A percentile compares a stretch with the other conserved stretches of the same genome.
phyloP scores from a whole-genome alignment of 2,113 vertebrate genomes.

The Aptenodytes patagonicus region DNA sequence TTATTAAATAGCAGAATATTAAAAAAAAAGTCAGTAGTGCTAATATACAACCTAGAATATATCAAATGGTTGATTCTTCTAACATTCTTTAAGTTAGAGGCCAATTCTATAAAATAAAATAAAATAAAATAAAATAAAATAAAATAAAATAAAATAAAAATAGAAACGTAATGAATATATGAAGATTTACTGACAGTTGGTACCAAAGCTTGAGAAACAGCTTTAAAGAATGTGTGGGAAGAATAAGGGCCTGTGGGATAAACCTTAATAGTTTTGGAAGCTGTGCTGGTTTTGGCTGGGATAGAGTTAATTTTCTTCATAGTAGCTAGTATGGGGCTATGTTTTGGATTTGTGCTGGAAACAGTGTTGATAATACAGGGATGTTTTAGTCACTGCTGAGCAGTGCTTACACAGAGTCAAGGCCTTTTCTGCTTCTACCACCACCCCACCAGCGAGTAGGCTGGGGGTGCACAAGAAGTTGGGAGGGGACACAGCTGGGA shows the following conservation, averaged over 20 bases:
- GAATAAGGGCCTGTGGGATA: background rate
- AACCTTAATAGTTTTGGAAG: background rate
- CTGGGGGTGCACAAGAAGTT: no score
- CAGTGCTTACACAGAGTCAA: no score
- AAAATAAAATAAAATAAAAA: background rate
- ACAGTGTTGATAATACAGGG: no score
- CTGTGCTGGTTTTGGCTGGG: no score
- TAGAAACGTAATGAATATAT: background rate
- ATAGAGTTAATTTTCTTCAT: no score
- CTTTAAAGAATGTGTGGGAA: background rate
- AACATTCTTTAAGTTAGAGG: background rate
- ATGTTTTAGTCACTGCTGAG: no score
- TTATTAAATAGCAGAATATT: background rate
- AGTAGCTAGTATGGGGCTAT: no score
- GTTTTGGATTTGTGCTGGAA: no score
- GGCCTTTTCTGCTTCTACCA: no score
- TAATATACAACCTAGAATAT: background rate
- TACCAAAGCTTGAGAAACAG: background rate
- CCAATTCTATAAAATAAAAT: background rate
- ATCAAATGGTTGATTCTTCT: background rate
- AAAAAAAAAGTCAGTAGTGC: background rate
- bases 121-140: background rate
- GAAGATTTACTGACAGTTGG: background rate
- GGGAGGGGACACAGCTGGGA: no score
- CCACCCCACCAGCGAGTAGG: no score